Evolutionary conservation across 2,113 vertebrate genomes (phyloP).

Genomic region (Plotosus lineatus): DNA sequence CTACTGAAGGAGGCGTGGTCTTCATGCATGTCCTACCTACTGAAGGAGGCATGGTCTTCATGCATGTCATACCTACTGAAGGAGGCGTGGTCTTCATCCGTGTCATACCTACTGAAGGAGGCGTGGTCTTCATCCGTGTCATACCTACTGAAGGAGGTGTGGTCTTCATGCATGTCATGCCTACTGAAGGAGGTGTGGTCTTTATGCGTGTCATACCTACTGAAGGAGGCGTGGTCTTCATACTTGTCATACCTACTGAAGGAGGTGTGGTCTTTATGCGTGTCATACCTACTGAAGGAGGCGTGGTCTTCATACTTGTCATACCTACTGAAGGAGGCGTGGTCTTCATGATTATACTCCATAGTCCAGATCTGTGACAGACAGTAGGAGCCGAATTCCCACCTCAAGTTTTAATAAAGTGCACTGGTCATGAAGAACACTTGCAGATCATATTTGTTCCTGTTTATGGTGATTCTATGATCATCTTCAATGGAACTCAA

Average conservation of each 20-base stretch:
- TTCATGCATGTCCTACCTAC: background rate
- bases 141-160: background rate
- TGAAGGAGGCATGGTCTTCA: no score
- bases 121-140: background rate
- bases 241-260: background rate
- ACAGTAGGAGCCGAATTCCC: background rate
- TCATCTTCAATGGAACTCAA: background rate
- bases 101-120: background rate
- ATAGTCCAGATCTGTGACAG: background rate
- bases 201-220: background rate
- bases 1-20: background rate
- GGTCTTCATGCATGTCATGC: no score
- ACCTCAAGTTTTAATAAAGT: background rate
- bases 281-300: background rate
- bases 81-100: background rate
- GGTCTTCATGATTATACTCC: background rate
- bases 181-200: background rate
- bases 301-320: background rate
- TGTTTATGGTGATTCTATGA: background rate
- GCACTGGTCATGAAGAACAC: conserved; percentile 10
- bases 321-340: background rate
- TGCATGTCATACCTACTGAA: background rate
- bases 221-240: background rate
- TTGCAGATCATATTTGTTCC: conserved; percentile 7
- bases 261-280: no score